Evolutionary conservation across 2,888 invertebrate genomes (phyloP).

Genomic region (Erpobdella octoculata): DNA sequence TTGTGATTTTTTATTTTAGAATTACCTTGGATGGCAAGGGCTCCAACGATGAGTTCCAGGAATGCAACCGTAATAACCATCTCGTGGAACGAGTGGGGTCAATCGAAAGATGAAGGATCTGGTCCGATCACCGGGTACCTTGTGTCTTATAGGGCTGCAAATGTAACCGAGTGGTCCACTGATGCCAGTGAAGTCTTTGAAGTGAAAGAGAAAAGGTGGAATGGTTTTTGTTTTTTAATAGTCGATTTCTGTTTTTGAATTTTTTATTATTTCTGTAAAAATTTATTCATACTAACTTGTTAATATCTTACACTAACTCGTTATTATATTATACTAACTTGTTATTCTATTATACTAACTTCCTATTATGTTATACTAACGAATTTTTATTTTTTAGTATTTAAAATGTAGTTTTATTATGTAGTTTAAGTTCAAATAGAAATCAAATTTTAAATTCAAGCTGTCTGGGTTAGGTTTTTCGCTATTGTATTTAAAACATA

Average conservation of each 20-base stretch:
- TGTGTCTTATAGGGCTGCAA: conserved; percentile 31
- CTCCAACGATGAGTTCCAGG: conserved; percentile 27
- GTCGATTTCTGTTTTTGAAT: too few species aligned
- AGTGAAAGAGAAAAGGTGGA: not conserved
- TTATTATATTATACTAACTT: too few species aligned
- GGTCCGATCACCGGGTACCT: conserved; percentile 35
- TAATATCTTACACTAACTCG: too few species aligned
- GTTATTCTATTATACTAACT: too few species aligned
- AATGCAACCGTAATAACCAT: conserved; percentile 31
- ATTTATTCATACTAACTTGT: too few species aligned
- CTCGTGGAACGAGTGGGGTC: conserved; percentile 34
- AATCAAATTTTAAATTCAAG: not conserved
- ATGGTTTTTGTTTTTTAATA: too few species aligned
- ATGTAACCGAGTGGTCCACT: not conserved
- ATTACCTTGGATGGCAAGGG: conserved; percentile 32
- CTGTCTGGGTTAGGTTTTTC: not conserved
- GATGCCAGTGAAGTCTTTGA: not conserved
- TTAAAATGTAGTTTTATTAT: too few species aligned
- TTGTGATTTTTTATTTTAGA: conserved; percentile 26
- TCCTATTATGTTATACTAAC: too few species aligned
- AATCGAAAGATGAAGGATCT: conserved; percentile 31
- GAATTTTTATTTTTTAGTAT: too few species aligned
- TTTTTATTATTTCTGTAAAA: too few species aligned
- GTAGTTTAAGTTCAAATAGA: too few species aligned
- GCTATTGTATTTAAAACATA: not conserved